Conservation (phyloP, 2,888 invertebrate genomes). For the Drosophila dives region DNA sequence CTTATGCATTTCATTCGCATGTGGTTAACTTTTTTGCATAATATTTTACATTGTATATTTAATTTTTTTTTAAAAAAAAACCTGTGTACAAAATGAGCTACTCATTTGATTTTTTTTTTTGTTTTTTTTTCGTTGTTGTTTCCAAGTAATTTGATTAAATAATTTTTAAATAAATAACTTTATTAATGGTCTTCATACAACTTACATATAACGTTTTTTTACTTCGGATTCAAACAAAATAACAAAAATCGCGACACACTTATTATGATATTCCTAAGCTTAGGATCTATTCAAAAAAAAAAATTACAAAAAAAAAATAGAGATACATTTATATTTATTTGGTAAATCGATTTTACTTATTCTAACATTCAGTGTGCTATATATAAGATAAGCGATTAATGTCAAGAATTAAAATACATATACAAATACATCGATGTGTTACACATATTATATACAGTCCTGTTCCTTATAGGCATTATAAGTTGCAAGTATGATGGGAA, state of each 20-base stretch:
- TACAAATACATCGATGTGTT: constrained; percentile 12
- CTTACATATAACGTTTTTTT: constrained; percentile 21
- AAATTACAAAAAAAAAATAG: not conserved
- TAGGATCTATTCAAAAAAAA: constrained; percentile 43
- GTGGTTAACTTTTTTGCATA: constrained; percentile 50
- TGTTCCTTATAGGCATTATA: constrained; percentile 25
- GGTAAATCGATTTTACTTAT: not conserved
- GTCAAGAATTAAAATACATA: constrained; percentile 7
- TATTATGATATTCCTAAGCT: constrained; percentile 33
- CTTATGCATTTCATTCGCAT: constrained; percentile 36
- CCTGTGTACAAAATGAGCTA: not conserved
- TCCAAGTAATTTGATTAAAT: not conserved
- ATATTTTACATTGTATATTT: not conserved
- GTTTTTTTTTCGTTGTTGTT: not conserved
- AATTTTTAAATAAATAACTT: constrained; percentile 70
- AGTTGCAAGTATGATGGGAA: constrained; percentile 22
- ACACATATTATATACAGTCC: constrained; percentile 47
- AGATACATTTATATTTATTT: not conserved
- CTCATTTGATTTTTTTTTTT: not conserved
- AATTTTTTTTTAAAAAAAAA: not conserved
- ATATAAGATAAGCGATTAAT: constrained; percentile 10
- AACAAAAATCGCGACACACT: constrained; percentile 46
- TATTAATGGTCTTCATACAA: constrained; percentile 66
- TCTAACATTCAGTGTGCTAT: constrained; percentile 8
- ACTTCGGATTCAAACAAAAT: constrained; percentile 47